Evolutionary conservation across 2,888 invertebrate genomes (phyloP).

Genomic region (Caradrina clavipalpis): DNA sequence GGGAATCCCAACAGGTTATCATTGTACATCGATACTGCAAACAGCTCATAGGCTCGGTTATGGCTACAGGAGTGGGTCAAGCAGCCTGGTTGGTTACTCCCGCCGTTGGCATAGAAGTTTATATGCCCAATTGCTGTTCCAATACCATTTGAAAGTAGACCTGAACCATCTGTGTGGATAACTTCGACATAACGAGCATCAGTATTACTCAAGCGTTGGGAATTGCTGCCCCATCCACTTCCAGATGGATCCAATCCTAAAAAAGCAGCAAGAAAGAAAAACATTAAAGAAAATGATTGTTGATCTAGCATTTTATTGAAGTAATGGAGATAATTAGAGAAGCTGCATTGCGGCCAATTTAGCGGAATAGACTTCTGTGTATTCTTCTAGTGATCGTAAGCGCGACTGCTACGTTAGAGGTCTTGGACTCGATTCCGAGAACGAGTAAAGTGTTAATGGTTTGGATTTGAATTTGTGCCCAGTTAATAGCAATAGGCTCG

Average conservation of each 20-base stretch:
- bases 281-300: neutral
- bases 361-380: no score
- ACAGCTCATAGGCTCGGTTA: constrained; percentile 76
- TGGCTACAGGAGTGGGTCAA: constrained; percentile 73
- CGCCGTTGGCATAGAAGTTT: constrained; percentile 97
- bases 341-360: no score
- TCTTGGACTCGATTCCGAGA: no score
- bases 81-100: constrained; percentile 91
- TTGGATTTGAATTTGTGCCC: no score
- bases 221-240: constrained; percentile 69
- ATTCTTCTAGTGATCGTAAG: no score
- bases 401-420: no score
- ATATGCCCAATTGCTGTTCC: constrained; percentile 94
- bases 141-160: constrained; percentile 89
- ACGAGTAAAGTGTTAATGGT: no score
- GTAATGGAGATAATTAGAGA: no score
- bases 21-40: constrained; percentile 71
- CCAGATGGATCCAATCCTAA: constrained; percentile 78
- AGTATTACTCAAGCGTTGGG: constrained; percentile 63
- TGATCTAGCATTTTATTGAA: no score
- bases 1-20: constrained; percentile 65
- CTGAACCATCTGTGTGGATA: constrained; percentile 78
- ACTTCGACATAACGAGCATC: constrained; percentile 82
- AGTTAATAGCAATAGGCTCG: no score
- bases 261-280: neutral